Base-by-base conservation (phyloP, 1,140 invertebrate genomes). In the Eurosta solidaginis region DNA sequence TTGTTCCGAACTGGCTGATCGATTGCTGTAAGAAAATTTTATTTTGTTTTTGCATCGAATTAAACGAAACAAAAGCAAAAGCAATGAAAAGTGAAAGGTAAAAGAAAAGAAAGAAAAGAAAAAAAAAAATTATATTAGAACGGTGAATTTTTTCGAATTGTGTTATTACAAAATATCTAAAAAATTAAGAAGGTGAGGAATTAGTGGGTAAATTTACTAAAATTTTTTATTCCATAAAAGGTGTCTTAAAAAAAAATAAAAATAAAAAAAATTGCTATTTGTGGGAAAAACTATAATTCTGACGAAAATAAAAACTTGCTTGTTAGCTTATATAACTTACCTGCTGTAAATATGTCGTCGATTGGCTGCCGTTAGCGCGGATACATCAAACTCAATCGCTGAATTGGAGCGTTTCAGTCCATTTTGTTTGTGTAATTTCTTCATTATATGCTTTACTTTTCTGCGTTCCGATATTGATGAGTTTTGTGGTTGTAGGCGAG, bases 381-480 rank as follows among this genome's bases (percentile, higher is more conserved):
- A 90, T 25, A 91, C 90, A 82, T 94, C 91, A 45, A 94, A 89
- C 81, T 94, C 93, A 3, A 92, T 92, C 5, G 92, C 93, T 76
- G 93, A 94, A 82, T 93, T 93, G 9, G 93, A 92, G 42, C 93
- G 89, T 80, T 85, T 87, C 77, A 85, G 80, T 80, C 85, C 84
- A 77, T 87, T 87, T 80, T 82, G 82, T 81, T 87, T 87, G 82
- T 87, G 83, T 81, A 86, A 81, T 82, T 86, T 87, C 82, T 87
- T 87, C 85, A 86, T 86, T 80, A 86, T 86, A 80, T 85, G 81
- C 76, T 81, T 87, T 63, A 84, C 84, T 81, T 87, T 86, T 82
- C 85, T 87, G 78, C 20, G 59, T 3, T 49, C 33, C 33, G 29
- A 5, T 6, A 33, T 36, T 33, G 29, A 12, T 6, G n/a, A 54